phyloP scores from a whole-genome alignment of 2,797 vertebrate genomes.

The Phaenicophaeus curvirostris region DNA sequence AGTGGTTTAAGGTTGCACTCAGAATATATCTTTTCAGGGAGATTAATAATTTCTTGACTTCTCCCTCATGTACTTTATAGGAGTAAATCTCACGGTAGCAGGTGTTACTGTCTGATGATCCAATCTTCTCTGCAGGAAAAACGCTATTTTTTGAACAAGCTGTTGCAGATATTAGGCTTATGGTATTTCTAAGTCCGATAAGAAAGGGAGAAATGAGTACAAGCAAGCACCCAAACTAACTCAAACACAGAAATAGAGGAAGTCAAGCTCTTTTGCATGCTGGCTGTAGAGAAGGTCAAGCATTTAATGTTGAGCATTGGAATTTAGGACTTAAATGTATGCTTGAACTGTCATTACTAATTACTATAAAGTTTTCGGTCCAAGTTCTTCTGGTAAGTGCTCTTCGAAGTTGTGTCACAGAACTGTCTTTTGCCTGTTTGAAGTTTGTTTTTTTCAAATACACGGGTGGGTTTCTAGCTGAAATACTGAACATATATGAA shows the following conservation, averaged over 20 bases:
- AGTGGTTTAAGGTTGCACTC: neutral
- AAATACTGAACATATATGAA: slow-evolving; percentile 12
- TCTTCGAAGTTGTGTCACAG: neutral
- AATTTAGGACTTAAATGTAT: neutral
- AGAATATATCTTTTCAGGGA: neutral
- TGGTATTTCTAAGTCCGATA: neutral
- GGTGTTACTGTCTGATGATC: neutral
- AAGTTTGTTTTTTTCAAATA: neutral
- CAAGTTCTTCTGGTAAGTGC: neutral
- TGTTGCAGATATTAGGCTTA: slow-evolving; percentile 7
- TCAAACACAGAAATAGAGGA: slow-evolving; percentile 1
- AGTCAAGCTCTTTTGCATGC: neutral
- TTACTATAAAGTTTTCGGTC: neutral
- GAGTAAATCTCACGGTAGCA: neutral
- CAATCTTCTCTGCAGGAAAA: slow-evolving; percentile 2
- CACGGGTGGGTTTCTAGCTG: neutral
- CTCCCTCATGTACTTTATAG: neutral
- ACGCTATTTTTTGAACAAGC: slow-evolving; percentile 21
- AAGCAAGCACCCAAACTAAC: neutral
- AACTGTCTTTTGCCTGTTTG: neutral
- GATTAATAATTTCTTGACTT: slow-evolving; percentile 4
- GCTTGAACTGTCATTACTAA: neutral
- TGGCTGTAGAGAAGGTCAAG: neutral
- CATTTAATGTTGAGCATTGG: neutral
- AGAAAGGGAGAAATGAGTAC: neutral